These are phyloP conservation scores for Eulemur macaco DNA, from an alignment of 2,113 vertebrate species.

Conservation along the genomic window DNA sequence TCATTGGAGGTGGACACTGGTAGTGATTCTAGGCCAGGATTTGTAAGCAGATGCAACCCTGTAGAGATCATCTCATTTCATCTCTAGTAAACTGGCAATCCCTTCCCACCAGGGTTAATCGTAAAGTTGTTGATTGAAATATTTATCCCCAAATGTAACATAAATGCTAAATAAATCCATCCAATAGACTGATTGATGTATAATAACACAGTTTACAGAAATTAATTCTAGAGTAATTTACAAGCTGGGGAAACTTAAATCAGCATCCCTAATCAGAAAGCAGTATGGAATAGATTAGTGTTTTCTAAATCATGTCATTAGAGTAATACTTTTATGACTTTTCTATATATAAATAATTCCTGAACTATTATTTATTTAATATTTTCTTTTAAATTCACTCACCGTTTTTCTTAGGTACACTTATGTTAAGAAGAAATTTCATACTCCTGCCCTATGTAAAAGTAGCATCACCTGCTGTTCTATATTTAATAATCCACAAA, in stretches of 20 bases:
- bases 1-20: neutral
- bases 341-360: neutral
- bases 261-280: neutral
- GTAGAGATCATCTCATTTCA: neutral
- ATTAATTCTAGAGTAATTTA: neutral
- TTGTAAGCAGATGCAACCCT: neutral
- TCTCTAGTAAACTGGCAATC: neutral
- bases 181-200: neutral
- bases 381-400: neutral
- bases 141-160: neutral
- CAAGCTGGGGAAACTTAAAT: neutral
- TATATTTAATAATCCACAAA: neutral
- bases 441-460: neutral
- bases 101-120: neutral
- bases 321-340: neutral
- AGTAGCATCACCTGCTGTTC: neutral
- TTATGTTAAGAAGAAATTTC: neutral
- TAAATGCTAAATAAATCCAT: neutral
- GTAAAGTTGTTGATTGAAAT: neutral
- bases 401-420: neutral
- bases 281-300: neutral
- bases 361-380: neutral
- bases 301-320: neutral
- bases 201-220: neutral
- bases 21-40: neutral